Percentiles rank a stretch among this genome's conserved stretches.
phyloP scores from a whole-genome alignment of 2,888 invertebrate genomes.

The Lasius platythorax region DNA sequence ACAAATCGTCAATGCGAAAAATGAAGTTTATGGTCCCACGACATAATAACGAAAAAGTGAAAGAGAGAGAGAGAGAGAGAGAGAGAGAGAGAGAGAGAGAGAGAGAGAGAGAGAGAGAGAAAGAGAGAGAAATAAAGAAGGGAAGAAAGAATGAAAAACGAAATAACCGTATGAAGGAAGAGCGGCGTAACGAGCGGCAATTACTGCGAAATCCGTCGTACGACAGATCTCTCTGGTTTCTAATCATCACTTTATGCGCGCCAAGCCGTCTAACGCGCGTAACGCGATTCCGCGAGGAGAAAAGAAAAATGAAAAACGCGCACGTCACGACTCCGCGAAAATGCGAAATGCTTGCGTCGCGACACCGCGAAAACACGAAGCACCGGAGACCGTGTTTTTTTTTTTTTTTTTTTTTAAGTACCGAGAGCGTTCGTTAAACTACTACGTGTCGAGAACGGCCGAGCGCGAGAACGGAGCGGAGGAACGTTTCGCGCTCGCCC shows the following conservation, averaged over 20 bases:
- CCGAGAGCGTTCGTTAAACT: slow-evolving; percentile 52
- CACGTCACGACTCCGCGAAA: background rate
- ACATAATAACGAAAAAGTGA: slow-evolving; percentile 23
- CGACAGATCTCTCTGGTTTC: slow-evolving; percentile 18
- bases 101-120: background rate
- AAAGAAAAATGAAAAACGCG: slow-evolving; percentile 1
- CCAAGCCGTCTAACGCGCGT: background rate
- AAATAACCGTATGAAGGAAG: slow-evolving; percentile 5
- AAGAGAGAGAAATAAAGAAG: background rate
- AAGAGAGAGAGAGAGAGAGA: background rate
- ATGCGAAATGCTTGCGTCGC: background rate
- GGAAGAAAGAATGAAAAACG: background rate
- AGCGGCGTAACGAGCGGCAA: slow-evolving; percentile 13
- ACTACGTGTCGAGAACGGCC: slow-evolving; percentile 78
- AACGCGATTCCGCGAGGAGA: background rate
- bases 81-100: background rate
- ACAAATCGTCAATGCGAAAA: slow-evolving; percentile 33
- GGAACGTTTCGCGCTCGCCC: slow-evolving; percentile 77
- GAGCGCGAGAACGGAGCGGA: slow-evolving; percentile 76
- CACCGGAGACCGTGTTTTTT: background rate
- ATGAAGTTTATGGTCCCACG: slow-evolving; percentile 46
- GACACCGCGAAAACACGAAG: background rate
- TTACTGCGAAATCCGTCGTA: slow-evolving; percentile 26
- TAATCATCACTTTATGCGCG: slow-evolving; percentile 13
- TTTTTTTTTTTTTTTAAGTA: slow-evolving; percentile 55